Evolutionary conservation across 2,888 invertebrate species (phyloP), one percentile per base, ranked within the genome.

Genomic region (Bombylius discolor): DNA sequence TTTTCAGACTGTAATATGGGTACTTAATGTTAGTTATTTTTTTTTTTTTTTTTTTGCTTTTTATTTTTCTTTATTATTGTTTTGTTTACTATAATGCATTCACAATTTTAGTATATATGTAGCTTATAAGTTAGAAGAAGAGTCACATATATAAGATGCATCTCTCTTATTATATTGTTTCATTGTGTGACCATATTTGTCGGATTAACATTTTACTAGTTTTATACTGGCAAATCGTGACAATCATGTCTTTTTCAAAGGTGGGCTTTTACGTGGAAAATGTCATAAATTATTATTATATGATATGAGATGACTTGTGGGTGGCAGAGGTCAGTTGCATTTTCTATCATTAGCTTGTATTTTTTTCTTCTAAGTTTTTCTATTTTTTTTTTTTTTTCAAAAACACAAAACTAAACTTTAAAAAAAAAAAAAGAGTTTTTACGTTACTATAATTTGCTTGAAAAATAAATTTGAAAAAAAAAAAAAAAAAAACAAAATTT

Each of bases 161-260:
- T 36, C 47, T 36, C 34, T 39, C 4, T 13, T 11, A 13, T 6
- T 44, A 44, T 47, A 49, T 53, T 53, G 53, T 53, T 53, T 49
- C 42, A 39, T 42, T 53, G 53, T 55, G 50, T 55, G 50, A 55
- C 58, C 58, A 53, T 58, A 58, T 58, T 58, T 58, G 58, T 51
- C 55, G 52, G 49, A 55, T 52, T 55, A 58, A 53, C 55, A 55
- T 58, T 58, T 55, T 48, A 50, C 53, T 49, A 48, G 53, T 53
- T 53, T 23, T 23, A 23, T 23, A 53, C 53, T 53, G 53, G 53
- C 42, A 53, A 53, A 53, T 53, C 53, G 53, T 53, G 53, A 53
- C 53, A 53, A 42, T 53, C 53, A 53, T 53, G 53, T 53, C 53
- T 49, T 47, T 42, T 53, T 48, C 8, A 53, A 49, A 49, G 53